Evolutionary conservation across 2,797 vertebrate species (phyloP), one percentile per base, ranked within the genome.

Genomic region (Micromesistius poutassou): DNA sequence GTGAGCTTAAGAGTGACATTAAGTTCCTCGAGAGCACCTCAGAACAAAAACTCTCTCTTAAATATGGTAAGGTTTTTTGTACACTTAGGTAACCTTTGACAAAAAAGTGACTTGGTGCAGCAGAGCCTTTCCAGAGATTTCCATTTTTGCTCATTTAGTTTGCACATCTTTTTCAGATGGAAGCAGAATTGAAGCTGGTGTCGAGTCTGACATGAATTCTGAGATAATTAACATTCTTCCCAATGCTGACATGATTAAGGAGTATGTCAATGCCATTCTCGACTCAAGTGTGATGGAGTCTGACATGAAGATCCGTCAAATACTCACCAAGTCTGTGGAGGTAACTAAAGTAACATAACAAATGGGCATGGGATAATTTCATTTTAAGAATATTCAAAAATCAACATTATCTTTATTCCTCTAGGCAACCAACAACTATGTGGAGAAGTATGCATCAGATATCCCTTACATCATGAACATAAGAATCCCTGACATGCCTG

Each of bases 361-460:
- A 74, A 72, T 16, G 36, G n/a, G 55, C 55, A 62, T 12, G 4
- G 1, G n/a, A 25, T 25, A 62, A 62, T 25, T 62, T 25, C 55
- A 28, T 68, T 13, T 28, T 68, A 28, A 68, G 55, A 25, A 62
- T 25, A 8, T 25, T 25, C 55, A 62, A 8, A 62, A 62, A 50
- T 50, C 55, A 62, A 28, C 62, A 68, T 68, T 25, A 16, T 68
- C 10, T 68, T 0, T 68, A 28, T 68, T 28, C 62, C 25, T 68
- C 62, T 86, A 98, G 97, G 93, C 92, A 72, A 88, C 89, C 74
- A 95, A 94, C 81, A 94, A 89, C n/a, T 97, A 96, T 94, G 84
- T 98, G 80, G 91, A 96, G 74, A 91, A 93, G 78, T 80, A 93
- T 77, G 91, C 94, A 19, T 86, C 80, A 74, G 89, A 90, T 68